Evolutionary conservation across 2,888 invertebrate species (phyloP).

Genomic region (Melinaea marsaeus): DNA sequence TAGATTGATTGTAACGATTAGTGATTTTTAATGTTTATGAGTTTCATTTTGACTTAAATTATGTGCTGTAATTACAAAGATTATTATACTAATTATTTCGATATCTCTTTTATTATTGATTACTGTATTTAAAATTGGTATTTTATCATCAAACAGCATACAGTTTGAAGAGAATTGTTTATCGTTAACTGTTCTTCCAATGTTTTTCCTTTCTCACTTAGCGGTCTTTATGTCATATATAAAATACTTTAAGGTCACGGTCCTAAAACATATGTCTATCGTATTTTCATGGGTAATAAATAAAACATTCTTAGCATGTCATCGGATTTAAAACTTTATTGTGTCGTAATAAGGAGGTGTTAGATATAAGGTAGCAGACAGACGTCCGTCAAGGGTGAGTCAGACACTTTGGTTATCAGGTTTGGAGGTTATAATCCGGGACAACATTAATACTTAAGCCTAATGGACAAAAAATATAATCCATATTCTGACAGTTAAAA

Average conservation of each 20-base stretch:
- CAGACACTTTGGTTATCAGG: constrained; percentile 58
- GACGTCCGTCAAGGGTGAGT: constrained; percentile 64
- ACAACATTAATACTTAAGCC: constrained; percentile 72
- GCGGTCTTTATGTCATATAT: background rate
- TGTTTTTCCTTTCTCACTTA: background rate
- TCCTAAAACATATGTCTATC: constrained; percentile 12
- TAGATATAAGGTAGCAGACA: constrained; percentile 60
- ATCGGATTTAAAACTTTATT: constrained; percentile 37
- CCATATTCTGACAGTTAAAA: constrained; percentile 46
- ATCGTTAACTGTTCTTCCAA: too few species aligned
- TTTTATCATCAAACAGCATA: too few species aligned
- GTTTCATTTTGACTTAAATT: constrained; percentile 26
- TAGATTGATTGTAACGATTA: constrained; percentile 39
- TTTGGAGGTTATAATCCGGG: constrained; percentile 63
- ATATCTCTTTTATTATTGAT: constrained; percentile 10
- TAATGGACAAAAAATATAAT: constrained; percentile 77
- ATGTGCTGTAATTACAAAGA: constrained; percentile 24
- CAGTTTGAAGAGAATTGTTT: too few species aligned
- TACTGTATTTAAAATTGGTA: background rate
- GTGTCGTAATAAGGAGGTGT: constrained; percentile 39
- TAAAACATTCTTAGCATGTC: constrained; percentile 23
- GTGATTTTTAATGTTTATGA: constrained; percentile 29
- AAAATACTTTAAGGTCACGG: constrained; percentile 11
- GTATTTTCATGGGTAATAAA: constrained; percentile 25
- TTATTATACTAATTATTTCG: constrained; percentile 27